Evolutionary conservation across 1,140 invertebrate genomes (phyloP).

Genomic region (Heliconius himera): DNA sequence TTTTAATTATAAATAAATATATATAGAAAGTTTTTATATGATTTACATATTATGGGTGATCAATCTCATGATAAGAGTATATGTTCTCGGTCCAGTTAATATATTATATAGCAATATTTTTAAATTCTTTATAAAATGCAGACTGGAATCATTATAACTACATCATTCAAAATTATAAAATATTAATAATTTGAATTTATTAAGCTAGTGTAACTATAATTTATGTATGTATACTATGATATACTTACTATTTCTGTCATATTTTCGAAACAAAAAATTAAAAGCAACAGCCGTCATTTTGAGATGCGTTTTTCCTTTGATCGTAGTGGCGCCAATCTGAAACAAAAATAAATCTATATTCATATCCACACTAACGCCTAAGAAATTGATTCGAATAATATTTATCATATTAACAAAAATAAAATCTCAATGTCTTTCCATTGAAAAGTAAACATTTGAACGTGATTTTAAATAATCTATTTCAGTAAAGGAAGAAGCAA

Average conservation of each 20-base stretch:
- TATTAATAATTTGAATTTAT: no score
- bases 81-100: no score
- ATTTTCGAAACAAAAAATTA: conserved; percentile 33
- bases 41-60: no score
- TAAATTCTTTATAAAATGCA: no score
- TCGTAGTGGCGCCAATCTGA: conserved; percentile 20
- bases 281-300: conserved; percentile 31
- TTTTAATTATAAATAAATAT: no score
- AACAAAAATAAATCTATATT: conserved; percentile 18
- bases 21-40: no score
- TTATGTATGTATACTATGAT: not conserved
- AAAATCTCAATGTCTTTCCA: not conserved
- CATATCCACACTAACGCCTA: not conserved
- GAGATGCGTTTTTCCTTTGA: conserved; percentile 2
- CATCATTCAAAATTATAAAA: no score
- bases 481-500: conserved; percentile 5
- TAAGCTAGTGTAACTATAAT: no score
- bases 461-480: not conserved
- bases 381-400: not conserved
- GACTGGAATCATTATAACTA: no score
- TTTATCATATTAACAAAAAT: not conserved
- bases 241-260: conserved; percentile 37
- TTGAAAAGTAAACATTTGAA: not conserved
- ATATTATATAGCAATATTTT: no score
- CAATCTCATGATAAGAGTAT: no score